Base-by-base conservation (phyloP, 1,140 invertebrate genomes). In the Choristoneura fumiferana region DNA sequence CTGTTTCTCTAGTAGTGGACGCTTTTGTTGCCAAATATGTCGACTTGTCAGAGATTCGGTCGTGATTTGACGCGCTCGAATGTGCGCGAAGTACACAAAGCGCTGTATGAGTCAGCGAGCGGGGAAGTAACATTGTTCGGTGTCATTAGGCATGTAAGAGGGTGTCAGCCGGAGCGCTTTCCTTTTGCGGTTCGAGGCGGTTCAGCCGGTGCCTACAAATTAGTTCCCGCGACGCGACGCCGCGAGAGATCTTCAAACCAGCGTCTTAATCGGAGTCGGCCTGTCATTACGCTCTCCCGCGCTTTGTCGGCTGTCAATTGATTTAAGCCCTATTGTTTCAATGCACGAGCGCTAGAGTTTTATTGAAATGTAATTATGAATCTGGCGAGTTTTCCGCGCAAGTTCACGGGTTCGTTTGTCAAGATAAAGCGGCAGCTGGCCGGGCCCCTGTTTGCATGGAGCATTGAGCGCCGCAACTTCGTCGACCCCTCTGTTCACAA, bases 241-340 rank as follows among this genome's bases (percentile, higher is more conserved):
- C 56, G 63, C 67, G 71, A 67, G 64, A 71, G 66, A 75, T 73
- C 67, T 73, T 60, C 60, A 69, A 76, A 75, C 38, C 71, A 58
- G 63, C 69, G 65, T 78, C 78, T 80, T 73, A 83, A 81, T 79
- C 73, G 75, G 71, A 69, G 65, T 65, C 65, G 59, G 67, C 49
- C 39, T 62, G 70, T 87, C 73, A 79, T 84, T 84, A 84, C 71
- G 67, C 65, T 65, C 67, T 53, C 69, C 57, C 65, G 58, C 57
- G 63, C 57, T 82, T 83, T 60, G 60, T 65, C 64, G 58, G 39
- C 62, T 67, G 62, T 66, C 71, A 75, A 83, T 80, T 84, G 80
- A 84, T 84, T 87, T 83, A 80, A 70, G 69, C 69, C 54, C 76
- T 64, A 80, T 84, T 84, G 81, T 78, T 73, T 72, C 61, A 14